Evolutionary conservation across 2,888 invertebrate genomes (phyloP).

Genomic region (Ernsta delagoae): DNA sequence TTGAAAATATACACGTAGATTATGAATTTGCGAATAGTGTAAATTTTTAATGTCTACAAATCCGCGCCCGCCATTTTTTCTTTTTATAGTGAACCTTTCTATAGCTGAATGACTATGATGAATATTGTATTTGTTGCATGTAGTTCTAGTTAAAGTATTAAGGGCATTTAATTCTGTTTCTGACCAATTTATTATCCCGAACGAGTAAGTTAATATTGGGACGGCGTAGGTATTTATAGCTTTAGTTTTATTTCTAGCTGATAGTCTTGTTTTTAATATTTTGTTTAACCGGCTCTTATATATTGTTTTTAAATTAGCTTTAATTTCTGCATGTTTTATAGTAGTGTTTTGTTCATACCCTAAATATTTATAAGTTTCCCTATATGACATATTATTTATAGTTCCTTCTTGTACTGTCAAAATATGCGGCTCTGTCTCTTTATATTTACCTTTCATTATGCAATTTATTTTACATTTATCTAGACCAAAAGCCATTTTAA

Average conservation of each 20-base stretch:
- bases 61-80: not conserved
- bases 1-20: not conserved
- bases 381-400: not conserved
- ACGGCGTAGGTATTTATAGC: not conserved
- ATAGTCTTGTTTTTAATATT: not conserved
- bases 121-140: not conserved
- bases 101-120: not conserved
- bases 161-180: not conserved
- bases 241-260: not conserved
- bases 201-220: not conserved
- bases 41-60: slow-evolving; percentile 1
- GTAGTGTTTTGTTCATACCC: not conserved
- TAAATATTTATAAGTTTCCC: not conserved
- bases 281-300: not conserved
- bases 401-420: not conserved
- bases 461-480: not conserved
- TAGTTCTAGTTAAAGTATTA: not conserved
- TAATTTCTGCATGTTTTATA: not conserved
- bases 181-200: not conserved
- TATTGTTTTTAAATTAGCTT: not conserved
- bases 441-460: not conserved
- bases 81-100: not conserved
- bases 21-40: not conserved
- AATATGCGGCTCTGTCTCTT: not conserved
- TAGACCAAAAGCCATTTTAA: not conserved